Evolutionary conservation across 2,113 vertebrate genomes (phyloP).

Genomic region (Cheirogaleus medius): DNA sequence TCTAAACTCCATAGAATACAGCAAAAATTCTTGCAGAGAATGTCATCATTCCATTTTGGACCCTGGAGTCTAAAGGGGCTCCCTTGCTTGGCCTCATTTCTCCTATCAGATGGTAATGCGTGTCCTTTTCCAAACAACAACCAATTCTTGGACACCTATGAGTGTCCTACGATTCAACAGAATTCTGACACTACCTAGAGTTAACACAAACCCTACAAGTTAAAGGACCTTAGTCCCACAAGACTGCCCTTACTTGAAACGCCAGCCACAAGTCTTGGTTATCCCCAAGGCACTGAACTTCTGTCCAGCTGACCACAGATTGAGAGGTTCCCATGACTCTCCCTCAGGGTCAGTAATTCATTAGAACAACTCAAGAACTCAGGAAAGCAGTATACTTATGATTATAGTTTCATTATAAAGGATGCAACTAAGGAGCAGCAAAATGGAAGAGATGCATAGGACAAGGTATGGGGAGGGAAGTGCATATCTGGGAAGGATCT

Average conservation of each 20-base stretch:
- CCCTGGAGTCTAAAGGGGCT: not conserved
- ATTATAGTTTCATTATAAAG: not conserved
- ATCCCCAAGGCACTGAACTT: not conserved
- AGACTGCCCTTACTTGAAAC: not conserved
- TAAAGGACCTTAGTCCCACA: not conserved
- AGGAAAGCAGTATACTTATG: not conserved
- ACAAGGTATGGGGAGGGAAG: not conserved
- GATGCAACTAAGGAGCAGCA: not conserved
- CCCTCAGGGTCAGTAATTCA: not conserved
- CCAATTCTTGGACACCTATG: not conserved
- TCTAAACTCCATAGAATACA: not conserved
- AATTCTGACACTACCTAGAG: not conserved
- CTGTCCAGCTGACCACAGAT: not conserved
- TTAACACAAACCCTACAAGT: not conserved
- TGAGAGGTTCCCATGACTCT: not conserved
- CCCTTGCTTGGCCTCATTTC: not conserved
- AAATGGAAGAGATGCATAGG: not conserved
- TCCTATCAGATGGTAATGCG: not conserved
- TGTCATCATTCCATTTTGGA: not conserved
- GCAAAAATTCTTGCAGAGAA: not conserved
- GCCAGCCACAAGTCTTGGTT: not conserved
- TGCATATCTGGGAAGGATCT: not conserved
- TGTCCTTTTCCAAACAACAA: not conserved
- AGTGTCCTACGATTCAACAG: not conserved
- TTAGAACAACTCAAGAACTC: not conserved